Conservation (phyloP, 2,113 vertebrate species). For the Chionomys nivalis region DNA sequence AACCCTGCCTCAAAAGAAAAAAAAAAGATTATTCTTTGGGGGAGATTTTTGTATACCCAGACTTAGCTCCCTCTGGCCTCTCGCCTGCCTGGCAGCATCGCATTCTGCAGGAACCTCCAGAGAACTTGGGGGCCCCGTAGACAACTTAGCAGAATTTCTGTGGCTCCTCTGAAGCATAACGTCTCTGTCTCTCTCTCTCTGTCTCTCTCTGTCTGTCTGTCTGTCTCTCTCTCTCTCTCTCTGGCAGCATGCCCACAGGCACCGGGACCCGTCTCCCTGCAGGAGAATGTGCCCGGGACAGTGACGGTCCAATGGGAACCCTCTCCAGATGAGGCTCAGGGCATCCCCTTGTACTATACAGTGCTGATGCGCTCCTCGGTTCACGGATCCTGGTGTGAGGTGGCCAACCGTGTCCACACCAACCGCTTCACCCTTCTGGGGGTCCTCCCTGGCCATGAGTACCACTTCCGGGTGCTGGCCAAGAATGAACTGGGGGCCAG, state of each 20-base stretch:
- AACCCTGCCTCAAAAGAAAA: background rate
- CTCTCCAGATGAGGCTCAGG: conserved; percentile 91
- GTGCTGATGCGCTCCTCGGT: conserved; percentile 90
- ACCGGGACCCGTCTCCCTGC: conserved; percentile 89
- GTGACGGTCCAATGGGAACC: conserved; percentile 93
- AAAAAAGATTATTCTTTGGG: background rate
- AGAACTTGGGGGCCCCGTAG: background rate
- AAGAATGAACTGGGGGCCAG: conserved; percentile 91
- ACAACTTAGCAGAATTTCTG: background rate
- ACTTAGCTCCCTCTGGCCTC: background rate
- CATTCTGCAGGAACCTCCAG: background rate
- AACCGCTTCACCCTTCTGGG: conserved; percentile 91
- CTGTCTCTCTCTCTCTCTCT: background rate
- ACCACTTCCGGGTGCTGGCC: conserved; percentile 92
- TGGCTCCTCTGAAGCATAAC: background rate
- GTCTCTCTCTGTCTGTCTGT: background rate
- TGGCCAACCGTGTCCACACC: conserved; percentile 91
- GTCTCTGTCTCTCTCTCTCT: background rate
- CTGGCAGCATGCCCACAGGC: conserved; percentile 89
- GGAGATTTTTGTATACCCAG: background rate
- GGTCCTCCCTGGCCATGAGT: conserved; percentile 89
- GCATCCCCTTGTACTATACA: conserved; percentile 88
- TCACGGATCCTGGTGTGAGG: conserved; percentile 87
- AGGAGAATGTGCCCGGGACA: conserved; percentile 91
- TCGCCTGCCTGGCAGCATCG: background rate